Evolutionary conservation across 2,797 vertebrate genomes (phyloP).

Genomic region (Cryptoprocta ferox): DNA sequence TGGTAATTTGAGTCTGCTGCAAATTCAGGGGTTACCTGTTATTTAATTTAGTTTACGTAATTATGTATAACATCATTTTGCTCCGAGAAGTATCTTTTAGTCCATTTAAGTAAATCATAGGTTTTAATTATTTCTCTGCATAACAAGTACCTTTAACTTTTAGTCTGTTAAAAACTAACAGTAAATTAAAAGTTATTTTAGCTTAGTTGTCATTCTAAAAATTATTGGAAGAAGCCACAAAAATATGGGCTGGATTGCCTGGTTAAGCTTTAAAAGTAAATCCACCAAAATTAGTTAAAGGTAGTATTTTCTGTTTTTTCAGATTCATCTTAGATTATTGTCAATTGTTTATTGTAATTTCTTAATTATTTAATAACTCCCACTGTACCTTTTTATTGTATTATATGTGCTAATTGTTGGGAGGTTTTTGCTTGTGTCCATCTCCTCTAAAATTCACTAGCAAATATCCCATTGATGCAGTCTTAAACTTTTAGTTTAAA

Average conservation of each 20-base stretch:
- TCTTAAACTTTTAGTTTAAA: background rate
- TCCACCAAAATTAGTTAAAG: background rate
- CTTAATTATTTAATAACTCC: background rate
- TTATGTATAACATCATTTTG: conserved; percentile 64
- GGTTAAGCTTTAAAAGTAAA: background rate
- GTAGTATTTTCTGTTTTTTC: background rate
- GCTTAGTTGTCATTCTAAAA: conserved; percentile 39
- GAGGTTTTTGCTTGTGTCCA: background rate
- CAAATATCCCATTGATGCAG: background rate
- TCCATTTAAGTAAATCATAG: conserved; percentile 53
- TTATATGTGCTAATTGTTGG: background rate
- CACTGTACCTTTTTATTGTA: background rate
- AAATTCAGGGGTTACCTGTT: conserved; percentile 30
- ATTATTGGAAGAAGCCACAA: background rate
- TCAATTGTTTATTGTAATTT: background rate
- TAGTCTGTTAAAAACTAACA: conserved; percentile 43
- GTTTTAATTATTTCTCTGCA: conserved; percentile 69
- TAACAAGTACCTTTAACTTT: conserved; percentile 49
- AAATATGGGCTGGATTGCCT: background rate
- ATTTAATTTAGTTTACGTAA: conserved; percentile 70
- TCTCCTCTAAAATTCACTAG: background rate
- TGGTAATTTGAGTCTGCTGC: conserved; percentile 56
- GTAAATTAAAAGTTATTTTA: conserved; percentile 45
- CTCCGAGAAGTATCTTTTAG: conserved; percentile 53
- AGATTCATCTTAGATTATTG: background rate